Percentiles rank a stretch among this genome's conserved stretches.
phyloP scores from a whole-genome alignment of 2,888 invertebrate species.

The Alsophila aescularia region DNA sequence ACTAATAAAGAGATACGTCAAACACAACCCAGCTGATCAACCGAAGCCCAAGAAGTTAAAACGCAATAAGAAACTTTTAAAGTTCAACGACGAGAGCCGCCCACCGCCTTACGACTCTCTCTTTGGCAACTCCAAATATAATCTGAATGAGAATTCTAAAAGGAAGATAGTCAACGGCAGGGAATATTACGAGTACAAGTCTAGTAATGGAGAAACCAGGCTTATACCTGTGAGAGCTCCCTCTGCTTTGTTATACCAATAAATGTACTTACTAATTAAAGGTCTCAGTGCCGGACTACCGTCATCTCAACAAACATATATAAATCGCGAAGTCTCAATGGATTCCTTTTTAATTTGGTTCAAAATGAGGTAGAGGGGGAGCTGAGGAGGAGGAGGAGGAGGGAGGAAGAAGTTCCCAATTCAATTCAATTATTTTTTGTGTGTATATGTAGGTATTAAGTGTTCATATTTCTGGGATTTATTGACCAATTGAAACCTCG shows the following conservation, averaged over 20 bases:
- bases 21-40: conserved; percentile 35
- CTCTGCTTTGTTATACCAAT: conserved; percentile 91
- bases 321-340: too few relatives aligned
- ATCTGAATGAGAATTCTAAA: conserved; percentile 60
- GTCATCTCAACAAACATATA: too few relatives aligned
- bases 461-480: too few relatives aligned
- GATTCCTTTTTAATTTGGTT: too few relatives aligned
- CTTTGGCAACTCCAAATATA: conserved; percentile 70
- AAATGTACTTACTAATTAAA: too few relatives aligned
- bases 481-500: too few relatives aligned
- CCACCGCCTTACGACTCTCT: conserved; percentile 88
- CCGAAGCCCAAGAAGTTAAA: conserved; percentile 35
- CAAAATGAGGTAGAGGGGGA: too few relatives aligned
- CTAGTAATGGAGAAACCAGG: conserved; percentile 85
- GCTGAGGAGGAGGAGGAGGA: too few relatives aligned
- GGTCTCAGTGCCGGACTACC: too few relatives aligned
- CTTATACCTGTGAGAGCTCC: conserved; percentile 90
- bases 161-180: conserved; percentile 88
- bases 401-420: too few relatives aligned
- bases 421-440: too few relatives aligned
- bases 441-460: too few relatives aligned
- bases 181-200: conserved; percentile 88
- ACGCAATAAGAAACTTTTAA: conserved; percentile 33
- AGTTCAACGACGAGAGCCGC: conserved; percentile 62
- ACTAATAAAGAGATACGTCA: conserved; percentile 56